phyloP scores from a whole-genome alignment of 2,113 vertebrate species.

The Pterophyllum scalare region DNA sequence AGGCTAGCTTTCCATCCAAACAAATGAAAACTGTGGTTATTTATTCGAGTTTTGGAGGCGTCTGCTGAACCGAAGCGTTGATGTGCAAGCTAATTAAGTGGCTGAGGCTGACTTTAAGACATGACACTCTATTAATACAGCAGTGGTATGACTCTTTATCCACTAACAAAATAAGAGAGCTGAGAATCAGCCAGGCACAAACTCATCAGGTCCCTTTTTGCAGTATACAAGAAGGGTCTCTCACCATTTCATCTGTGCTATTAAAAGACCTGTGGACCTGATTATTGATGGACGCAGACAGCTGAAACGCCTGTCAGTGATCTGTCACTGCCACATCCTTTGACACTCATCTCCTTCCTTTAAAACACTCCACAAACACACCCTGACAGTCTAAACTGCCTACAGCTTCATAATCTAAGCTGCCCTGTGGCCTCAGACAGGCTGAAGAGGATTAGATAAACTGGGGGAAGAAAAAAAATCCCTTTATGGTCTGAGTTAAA shows the following conservation, averaged over 20 bases:
- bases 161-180: background rate
- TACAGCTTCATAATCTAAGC: background rate
- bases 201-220: background rate
- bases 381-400: conserved; percentile 1
- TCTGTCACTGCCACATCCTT: conserved; percentile 15
- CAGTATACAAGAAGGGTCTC: background rate
- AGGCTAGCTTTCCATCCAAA: background rate
- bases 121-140: background rate
- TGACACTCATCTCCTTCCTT: conserved; percentile 17
- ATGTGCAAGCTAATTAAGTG: background rate
- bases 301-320: conserved; percentile 27
- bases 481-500: conserved; percentile 24
- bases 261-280: background rate
- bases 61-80: background rate
- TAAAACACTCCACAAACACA: conserved; percentile 4
- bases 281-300: conserved; percentile 23
- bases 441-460: conserved; percentile 7
- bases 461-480: conserved; percentile 11
- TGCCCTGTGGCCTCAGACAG: background rate
- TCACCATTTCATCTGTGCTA: conserved; percentile 33
- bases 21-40: conserved; percentile 1
- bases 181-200: background rate
- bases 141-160: background rate
- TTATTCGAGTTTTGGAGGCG: background rate
- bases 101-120: background rate